These are phyloP conservation scores for Metallyticus violacea DNA, from an alignment of 2,888 invertebrate genomes.

Conservation along the genomic window DNA sequence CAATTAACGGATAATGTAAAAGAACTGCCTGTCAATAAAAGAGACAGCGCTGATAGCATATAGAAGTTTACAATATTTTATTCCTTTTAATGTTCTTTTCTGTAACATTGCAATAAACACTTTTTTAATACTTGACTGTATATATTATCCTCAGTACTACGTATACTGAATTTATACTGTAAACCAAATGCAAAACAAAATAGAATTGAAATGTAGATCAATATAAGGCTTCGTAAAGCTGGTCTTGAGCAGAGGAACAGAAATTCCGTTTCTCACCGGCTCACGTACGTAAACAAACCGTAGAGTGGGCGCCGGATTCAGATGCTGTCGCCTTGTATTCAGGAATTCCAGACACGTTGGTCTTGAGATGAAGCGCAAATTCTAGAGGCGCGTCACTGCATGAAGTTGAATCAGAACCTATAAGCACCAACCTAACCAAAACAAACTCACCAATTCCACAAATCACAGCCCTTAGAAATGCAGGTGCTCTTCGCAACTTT, in stretches of 20 bases:
- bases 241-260: not conserved
- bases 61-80: too few relatives aligned
- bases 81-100: too few relatives aligned
- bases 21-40: too few relatives aligned
- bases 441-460: not conserved
- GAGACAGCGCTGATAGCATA: too few relatives aligned
- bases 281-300: not conserved
- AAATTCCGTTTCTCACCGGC: not conserved
- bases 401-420: not conserved
- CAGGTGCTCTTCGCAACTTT: not conserved
- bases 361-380: not conserved
- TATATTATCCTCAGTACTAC: too few relatives aligned
- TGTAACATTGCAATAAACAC: too few relatives aligned
- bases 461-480: not conserved
- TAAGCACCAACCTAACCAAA: not conserved
- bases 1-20: too few relatives aligned
- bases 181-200: too few relatives aligned
- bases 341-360: not conserved
- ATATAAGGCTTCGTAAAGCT: not conserved
- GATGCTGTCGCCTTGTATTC: not conserved
- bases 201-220: too few relatives aligned
- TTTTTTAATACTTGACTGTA: too few relatives aligned
- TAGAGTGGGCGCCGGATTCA: not conserved
- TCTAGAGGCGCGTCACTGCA: not conserved
- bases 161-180: too few relatives aligned